Evolutionary conservation across 2,888 invertebrate genomes (phyloP).

Genomic region (Temnothorax unifasciatus): DNA sequence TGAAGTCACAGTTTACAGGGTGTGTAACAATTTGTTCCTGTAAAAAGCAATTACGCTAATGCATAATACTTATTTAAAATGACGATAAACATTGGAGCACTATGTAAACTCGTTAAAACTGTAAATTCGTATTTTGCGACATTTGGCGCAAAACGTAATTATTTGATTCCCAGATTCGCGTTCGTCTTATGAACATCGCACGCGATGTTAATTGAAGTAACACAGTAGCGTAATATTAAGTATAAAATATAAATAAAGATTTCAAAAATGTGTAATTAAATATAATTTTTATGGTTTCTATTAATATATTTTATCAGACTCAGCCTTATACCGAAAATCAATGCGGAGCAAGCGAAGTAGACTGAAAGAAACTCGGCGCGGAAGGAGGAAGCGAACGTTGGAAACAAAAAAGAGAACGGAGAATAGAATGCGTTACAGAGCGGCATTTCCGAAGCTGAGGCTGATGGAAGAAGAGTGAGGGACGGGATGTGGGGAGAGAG

Average conservation of each 20-base stretch:
- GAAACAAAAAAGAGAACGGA: constrained; percentile 67
- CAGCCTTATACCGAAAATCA: background rate
- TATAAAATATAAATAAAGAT: background rate
- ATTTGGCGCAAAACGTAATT: constrained; percentile 2
- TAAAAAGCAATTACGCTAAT: background rate
- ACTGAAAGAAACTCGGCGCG: constrained; percentile 21
- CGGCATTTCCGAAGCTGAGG: constrained; percentile 61
- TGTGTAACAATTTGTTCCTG: background rate
- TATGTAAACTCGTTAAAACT: constrained; percentile 3
- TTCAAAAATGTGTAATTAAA: background rate
- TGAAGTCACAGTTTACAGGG: background rate
- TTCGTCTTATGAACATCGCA: background rate
- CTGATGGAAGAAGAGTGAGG: constrained; percentile 61
- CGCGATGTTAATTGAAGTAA: background rate
- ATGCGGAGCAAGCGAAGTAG: constrained; percentile 8
- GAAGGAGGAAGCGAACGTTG: constrained; percentile 43
- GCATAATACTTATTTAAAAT: background rate
- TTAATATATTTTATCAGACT: constrained; percentile 5
- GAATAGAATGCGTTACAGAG: constrained; percentile 56
- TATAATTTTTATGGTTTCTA: background rate
- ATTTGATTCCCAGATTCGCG: background rate
- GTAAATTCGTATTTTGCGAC: background rate
- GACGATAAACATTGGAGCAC: background rate
- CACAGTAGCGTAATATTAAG: background rate
- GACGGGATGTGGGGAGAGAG: constrained; percentile 46